Base-by-base conservation (phyloP, 2,888 invertebrate species). In the Dusona sp. region DNA sequence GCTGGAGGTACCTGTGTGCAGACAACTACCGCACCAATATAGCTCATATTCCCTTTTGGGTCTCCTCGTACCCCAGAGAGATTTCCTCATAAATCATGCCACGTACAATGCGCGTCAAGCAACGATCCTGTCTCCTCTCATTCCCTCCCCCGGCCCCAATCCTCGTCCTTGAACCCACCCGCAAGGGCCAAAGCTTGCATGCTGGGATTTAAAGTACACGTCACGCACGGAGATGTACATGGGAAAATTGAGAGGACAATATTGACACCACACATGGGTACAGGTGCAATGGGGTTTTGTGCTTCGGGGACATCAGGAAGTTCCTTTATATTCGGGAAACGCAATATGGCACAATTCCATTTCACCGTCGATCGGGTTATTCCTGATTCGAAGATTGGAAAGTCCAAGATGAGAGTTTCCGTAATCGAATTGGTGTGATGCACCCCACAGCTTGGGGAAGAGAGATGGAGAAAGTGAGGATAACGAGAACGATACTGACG, bases 321-420 rank as follows among this genome's bases (percentile, higher is more conserved):
- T 65, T 82, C 79, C 84, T 88, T 85, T 82, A 79, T 79, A 87
- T 84, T 86, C 83, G 82, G 73, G 64, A 82, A 84, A 84, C 74
- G 74, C 79, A 54, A 73, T 82, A 86, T 80, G 77, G 84, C 88
- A 86, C 86, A 73, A 86, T 84, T 88, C 86, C 79, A 86, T 88
- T 86, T 80, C 79, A 64, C 77, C 79, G 72, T 79, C 84, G 81
- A 84, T 84, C 84, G 81, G 70, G 78, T 75, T 79, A 74, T 81
- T 79, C 73, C 29, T 79, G 74, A 86, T 82, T 51, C 79, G 68
- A 61, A 74, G 74, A 86, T 86, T 86, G 84, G 81, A 81, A 84
- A 73, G 78, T 78, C 74, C 79, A 42, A 75, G 86, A 86, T 81
- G 81, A 81, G 81, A 81, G 78, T 86, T 84, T 64, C 54, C 48